Percentiles rank a stretch among this genome's conserved stretches.
phyloP scores from a whole-genome alignment of 2,888 invertebrate species.

The Anticlea derivata region DNA sequence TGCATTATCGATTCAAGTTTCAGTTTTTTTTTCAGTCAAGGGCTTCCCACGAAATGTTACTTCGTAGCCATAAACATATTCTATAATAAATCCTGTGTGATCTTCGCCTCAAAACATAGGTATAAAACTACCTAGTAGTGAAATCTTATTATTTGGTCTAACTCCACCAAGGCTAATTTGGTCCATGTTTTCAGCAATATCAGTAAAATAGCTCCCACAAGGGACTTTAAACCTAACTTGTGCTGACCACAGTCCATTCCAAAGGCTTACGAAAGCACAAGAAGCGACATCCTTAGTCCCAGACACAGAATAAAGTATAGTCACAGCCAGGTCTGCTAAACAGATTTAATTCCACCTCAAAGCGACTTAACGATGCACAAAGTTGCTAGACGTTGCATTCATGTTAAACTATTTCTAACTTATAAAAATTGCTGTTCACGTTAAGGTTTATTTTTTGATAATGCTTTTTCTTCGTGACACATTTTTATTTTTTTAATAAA shows the following conservation, averaged over 20 bases:
- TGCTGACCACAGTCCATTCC: constrained; percentile 14
- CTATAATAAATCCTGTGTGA: no score
- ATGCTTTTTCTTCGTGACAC: no score
- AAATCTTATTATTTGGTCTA: background rate
- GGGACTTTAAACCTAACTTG: constrained; percentile 9
- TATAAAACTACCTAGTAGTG: no score
- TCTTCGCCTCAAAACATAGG: no score
- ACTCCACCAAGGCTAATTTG: background rate
- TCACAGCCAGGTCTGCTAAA: constrained; percentile 12
- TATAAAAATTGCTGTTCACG: constrained; percentile 3
- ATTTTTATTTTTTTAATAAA: no score
- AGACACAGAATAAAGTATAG: constrained; percentile 8
- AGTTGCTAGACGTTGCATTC: constrained; percentile 14
- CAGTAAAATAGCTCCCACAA: constrained; percentile 4
- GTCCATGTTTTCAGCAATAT: background rate
- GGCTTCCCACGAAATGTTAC: no score
- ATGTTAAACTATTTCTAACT: constrained; percentile 9
- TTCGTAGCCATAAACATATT: no score
- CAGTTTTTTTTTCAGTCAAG: no score
- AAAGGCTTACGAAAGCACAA: constrained; percentile 9
- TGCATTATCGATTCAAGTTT: no score
- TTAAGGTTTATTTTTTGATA: constrained; percentile 3
- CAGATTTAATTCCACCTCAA: constrained; percentile 19
- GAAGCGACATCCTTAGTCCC: constrained; percentile 15
- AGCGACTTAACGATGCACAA: constrained; percentile 21